Conservation (phyloP, 2,888 invertebrate genomes). For the Melipona beecheii region DNA sequence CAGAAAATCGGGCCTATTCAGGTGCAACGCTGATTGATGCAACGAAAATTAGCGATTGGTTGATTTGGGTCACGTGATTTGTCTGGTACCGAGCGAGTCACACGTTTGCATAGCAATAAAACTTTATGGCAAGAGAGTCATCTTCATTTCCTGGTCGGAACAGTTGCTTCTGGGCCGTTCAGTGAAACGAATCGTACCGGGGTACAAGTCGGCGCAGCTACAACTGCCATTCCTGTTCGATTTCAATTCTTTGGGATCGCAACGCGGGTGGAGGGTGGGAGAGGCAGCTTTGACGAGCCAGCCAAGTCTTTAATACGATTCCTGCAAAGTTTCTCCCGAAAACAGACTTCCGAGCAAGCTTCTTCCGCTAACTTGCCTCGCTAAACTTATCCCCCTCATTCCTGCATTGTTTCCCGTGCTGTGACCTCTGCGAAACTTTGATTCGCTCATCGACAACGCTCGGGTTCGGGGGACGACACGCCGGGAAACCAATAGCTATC, state of each 20-base stretch:
- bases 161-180: too few relatives aligned
- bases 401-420: slow-evolving; percentile 30
- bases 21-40: too few relatives aligned
- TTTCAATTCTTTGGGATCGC: slow-evolving; percentile 13
- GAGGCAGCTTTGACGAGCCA: not conserved
- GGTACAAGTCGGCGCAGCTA: too few relatives aligned
- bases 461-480: not conserved
- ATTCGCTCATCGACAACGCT: slow-evolving; percentile 7
- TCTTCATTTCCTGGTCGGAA: too few relatives aligned
- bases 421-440: slow-evolving; percentile 21
- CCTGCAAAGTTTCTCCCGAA: slow-evolving; percentile 10
- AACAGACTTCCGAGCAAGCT: slow-evolving; percentile 2
- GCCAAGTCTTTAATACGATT: slow-evolving; percentile 17
- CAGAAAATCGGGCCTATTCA: too few relatives aligned
- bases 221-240: too few relatives aligned
- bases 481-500: slow-evolving; percentile 17
- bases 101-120: too few relatives aligned
- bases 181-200: too few relatives aligned
- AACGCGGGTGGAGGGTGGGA: not conserved
- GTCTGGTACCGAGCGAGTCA: too few relatives aligned
- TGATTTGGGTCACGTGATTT: too few relatives aligned
- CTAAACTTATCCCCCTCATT: slow-evolving; percentile 26
- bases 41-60: too few relatives aligned
- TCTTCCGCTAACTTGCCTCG: slow-evolving; percentile 29
- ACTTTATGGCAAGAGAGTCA: too few relatives aligned